A percentile compares a stretch with the other conserved stretches of the same genome.
Evolutionary conservation across 2,888 invertebrate species (phyloP).

Genomic region (Ecliptopera silaceata): DNA sequence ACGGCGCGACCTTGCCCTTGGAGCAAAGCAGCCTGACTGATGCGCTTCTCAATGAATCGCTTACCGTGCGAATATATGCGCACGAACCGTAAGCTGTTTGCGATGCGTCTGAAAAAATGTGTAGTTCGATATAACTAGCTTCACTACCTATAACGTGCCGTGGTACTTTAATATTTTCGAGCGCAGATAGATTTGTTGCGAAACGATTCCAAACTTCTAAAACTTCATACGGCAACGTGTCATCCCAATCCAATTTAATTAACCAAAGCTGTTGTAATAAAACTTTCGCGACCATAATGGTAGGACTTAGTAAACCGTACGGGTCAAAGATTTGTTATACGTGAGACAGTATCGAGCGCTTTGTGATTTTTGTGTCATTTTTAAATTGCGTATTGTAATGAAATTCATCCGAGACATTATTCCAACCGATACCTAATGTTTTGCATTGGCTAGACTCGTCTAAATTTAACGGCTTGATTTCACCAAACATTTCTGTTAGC

Average conservation of each 20-base stretch:
- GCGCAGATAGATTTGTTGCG: neutral
- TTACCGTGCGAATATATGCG: neutral
- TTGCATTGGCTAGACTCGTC: neutral
- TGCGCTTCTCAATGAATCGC: neutral
- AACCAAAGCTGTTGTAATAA: neutral
- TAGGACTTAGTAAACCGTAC: neutral
- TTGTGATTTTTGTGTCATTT: neutral
- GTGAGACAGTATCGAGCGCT: neutral
- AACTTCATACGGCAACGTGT: slow-evolving; percentile 3
- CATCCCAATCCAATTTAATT: slow-evolving; percentile 19
- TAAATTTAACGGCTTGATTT: neutral
- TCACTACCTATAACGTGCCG: neutral
- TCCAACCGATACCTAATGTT: neutral
- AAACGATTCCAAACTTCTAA: slow-evolving; percentile 10
- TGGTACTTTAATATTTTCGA: slow-evolving; percentile 5
- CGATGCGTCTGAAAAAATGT: neutral
- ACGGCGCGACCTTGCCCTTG: neutral
- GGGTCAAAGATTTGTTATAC: neutral
- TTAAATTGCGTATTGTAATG: neutral
- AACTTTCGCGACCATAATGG: neutral
- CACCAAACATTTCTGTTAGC: neutral
- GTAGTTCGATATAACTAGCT: neutral
- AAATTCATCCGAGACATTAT: neutral
- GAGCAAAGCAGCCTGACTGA: neutral
- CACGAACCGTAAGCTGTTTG: slow-evolving; percentile 6